These are phyloP conservation scores for Pollenia angustigena DNA, from an alignment of 2,888 invertebrate species.

Conservation along the genomic window DNA sequence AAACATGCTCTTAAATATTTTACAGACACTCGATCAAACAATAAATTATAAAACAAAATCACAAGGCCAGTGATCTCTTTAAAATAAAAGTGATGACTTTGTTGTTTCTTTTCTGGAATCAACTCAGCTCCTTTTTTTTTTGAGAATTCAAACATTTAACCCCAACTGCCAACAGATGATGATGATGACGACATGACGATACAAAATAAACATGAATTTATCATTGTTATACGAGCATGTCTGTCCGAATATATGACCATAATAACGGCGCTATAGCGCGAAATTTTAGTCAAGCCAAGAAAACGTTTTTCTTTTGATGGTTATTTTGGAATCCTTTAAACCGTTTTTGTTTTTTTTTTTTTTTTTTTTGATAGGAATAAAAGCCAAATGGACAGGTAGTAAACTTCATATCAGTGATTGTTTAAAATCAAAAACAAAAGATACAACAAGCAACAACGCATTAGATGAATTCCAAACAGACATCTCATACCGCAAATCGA, in stretches of 20 bases:
- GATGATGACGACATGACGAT: slow-evolving; percentile 62
- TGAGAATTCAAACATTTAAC: slow-evolving; percentile 37
- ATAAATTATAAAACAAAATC: slow-evolving; percentile 32
- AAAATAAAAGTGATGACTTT: slow-evolving; percentile 66
- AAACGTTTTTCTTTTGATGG: slow-evolving; percentile 37
- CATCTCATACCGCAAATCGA: slow-evolving; percentile 6
- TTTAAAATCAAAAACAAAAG: slow-evolving; percentile 22
- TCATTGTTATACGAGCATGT: slow-evolving; percentile 56
- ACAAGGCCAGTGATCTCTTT: slow-evolving; percentile 65
- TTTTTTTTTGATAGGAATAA: not conserved
- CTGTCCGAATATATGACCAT: slow-evolving; percentile 4
- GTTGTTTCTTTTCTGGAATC: slow-evolving; percentile 46
- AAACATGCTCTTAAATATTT: slow-evolving; percentile 34
- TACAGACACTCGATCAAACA: slow-evolving; percentile 51
- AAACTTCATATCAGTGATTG: slow-evolving; percentile 46
- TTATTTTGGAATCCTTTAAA: not conserved
- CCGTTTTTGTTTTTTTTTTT: not conserved
- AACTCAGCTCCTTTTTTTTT: not conserved
- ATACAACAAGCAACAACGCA: slow-evolving; percentile 18
- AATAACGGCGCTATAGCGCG: slow-evolving; percentile 67
- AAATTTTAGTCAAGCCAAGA: slow-evolving; percentile 39
- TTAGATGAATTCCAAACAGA: slow-evolving; percentile 59
- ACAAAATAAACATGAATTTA: slow-evolving; percentile 68
- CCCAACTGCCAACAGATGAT: slow-evolving; percentile 44
- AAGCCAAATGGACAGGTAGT: slow-evolving; percentile 54